These are phyloP conservation scores for Malurus elegans DNA, from an alignment of 2,113 vertebrate species.

Conservation along the genomic window DNA sequence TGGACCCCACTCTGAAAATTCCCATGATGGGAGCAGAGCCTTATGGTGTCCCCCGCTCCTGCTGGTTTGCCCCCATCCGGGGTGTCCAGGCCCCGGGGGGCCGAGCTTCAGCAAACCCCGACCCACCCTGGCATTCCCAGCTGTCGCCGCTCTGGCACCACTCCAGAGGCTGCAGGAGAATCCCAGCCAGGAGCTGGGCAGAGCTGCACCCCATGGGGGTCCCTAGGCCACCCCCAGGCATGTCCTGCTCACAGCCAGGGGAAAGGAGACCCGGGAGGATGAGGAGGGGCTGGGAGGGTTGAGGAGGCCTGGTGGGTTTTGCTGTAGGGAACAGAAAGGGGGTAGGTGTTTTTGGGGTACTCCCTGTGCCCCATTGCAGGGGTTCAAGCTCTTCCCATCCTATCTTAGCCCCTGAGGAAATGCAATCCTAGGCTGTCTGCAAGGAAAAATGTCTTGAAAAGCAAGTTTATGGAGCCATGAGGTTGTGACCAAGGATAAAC, in stretches of 20 bases:
- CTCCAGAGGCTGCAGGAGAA: not conserved
- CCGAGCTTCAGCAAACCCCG: not conserved
- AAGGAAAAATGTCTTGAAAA: not conserved
- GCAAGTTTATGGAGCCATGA: not conserved
- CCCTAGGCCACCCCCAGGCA: fast-evolving
- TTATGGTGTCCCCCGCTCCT: fast-evolving
- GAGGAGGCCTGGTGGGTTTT: not conserved
- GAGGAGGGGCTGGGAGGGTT: not conserved
- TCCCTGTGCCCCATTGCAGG: fast-evolving
- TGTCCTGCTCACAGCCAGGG: fast-evolving
- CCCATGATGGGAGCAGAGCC: not conserved
- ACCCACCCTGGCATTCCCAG: not conserved
- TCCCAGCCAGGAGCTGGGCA: fast-evolving
- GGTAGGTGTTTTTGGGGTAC: not conserved
- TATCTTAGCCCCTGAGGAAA: not conserved
- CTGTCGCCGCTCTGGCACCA: not conserved
- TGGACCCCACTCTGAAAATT: not conserved
- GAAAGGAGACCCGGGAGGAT: not conserved
- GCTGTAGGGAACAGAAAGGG: not conserved
- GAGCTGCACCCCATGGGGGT: fast-evolving
- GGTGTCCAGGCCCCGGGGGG: not conserved
- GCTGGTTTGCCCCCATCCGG: fast-evolving
- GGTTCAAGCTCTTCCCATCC: not conserved
- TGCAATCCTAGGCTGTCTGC: fast-evolving
- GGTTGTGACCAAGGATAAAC: not conserved